These are phyloP conservation scores for Flexamia atlantica DNA, from an alignment of 2,888 invertebrate genomes.

Conservation along the genomic window DNA sequence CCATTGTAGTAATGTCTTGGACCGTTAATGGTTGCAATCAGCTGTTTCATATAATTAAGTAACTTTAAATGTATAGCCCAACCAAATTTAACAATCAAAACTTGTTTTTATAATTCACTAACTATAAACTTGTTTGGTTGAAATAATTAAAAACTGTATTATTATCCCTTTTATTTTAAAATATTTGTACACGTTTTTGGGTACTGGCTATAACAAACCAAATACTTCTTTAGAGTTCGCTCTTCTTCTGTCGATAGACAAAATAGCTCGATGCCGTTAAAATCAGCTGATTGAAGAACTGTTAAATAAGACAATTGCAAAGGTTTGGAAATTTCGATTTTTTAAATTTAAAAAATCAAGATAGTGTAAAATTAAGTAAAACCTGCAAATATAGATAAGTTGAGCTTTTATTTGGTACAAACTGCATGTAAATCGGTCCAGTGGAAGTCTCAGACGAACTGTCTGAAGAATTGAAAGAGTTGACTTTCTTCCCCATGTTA, in stretches of 20 bases:
- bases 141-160: too few species aligned
- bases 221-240: not conserved
- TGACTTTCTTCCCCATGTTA: not conserved
- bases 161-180: not conserved
- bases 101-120: too few species aligned
- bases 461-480: not conserved
- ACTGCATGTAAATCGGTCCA: not conserved
- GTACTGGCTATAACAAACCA: not conserved
- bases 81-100: too few species aligned
- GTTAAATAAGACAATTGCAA: not conserved
- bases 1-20: too few species aligned
- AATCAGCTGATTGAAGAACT: not conserved
- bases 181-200: not conserved
- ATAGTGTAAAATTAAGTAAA: not conserved
- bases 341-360: not conserved
- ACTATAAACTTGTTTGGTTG: too few species aligned
- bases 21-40: not conserved
- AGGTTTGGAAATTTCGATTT: not conserved
- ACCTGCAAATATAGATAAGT: not conserved
- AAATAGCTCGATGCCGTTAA: not conserved
- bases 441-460: not conserved
- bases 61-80: not conserved
- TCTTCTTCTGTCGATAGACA: not conserved
- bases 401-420: not conserved
- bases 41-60: not conserved